Evolutionary conservation across 1,140 invertebrate species (phyloP).

Genomic region (Meloidogyne hapla): DNA sequence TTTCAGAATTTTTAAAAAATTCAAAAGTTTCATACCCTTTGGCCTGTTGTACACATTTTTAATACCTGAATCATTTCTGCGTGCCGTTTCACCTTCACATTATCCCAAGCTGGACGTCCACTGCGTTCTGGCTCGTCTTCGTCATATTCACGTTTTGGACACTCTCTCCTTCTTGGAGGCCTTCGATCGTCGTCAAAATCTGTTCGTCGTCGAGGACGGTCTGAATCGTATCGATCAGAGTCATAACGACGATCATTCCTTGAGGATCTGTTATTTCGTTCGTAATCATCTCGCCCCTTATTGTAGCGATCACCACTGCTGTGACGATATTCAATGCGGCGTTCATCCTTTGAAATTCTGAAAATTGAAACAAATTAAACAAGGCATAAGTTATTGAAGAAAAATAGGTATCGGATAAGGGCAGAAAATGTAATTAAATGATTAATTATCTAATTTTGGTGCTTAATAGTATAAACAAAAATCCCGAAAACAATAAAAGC

Average conservation of each 20-base stretch:
- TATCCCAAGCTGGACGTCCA: slow-evolving; percentile 15
- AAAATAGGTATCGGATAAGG: too few relatives aligned
- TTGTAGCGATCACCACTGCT: neutral
- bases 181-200: neutral
- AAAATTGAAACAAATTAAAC: too few relatives aligned
- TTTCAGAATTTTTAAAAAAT: too few relatives aligned
- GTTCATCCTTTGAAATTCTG: neutral
- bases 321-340: neutral
- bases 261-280: neutral
- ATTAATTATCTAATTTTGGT: too few relatives aligned
- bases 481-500: neutral
- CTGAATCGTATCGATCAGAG: neutral
- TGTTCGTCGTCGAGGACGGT: neutral
- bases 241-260: neutral
- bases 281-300: neutral
- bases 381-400: too few relatives aligned
- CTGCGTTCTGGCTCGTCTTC: neutral
- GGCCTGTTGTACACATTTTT: neutral
- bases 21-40: neutral
- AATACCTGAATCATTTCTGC: slow-evolving; percentile 20
- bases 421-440: too few relatives aligned
- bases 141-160: neutral
- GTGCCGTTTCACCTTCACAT: slow-evolving; percentile 13
- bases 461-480: too few relatives aligned
- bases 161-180: slow-evolving; percentile 2